phyloP scores from a whole-genome alignment of 2,797 vertebrate genomes.

The Glyptemys insculpta region DNA sequence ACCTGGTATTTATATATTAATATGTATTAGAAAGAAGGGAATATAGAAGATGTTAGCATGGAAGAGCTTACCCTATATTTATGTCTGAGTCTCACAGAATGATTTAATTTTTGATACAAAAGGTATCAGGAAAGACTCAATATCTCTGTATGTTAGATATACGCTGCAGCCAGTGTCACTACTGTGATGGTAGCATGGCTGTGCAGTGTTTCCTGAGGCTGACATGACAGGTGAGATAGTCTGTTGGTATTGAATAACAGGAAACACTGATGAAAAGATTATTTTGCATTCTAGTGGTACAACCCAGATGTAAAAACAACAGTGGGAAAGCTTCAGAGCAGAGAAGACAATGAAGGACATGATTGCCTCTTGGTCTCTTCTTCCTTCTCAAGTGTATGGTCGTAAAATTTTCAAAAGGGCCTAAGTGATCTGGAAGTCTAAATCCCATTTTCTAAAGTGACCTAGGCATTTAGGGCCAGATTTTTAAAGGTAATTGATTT shows the following conservation, averaged over 20 bases:
- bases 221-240: background rate
- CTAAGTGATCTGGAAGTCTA: background rate
- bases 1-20: conserved; percentile 28
- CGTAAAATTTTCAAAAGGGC: background rate
- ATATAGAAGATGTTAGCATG: background rate
- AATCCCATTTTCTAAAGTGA: background rate
- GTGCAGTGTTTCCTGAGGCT: background rate
- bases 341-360: background rate
- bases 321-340: background rate
- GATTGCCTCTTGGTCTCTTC: background rate
- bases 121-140: conserved; percentile 17
- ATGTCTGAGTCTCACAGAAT: conserved; percentile 29
- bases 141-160: background rate
- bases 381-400: background rate
- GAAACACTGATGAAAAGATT: background rate
- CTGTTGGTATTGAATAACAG: background rate
- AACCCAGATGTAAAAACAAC: background rate
- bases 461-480: background rate
- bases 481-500: background rate
- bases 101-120: conserved; percentile 49
- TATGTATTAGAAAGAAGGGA: background rate
- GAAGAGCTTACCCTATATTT: conserved; percentile 41
- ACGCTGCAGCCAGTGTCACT: background rate
- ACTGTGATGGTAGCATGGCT: background rate
- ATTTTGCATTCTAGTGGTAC: background rate